Base-by-base conservation (phyloP, 2,888 invertebrate genomes). In the Coecobrya sp. region DNA sequence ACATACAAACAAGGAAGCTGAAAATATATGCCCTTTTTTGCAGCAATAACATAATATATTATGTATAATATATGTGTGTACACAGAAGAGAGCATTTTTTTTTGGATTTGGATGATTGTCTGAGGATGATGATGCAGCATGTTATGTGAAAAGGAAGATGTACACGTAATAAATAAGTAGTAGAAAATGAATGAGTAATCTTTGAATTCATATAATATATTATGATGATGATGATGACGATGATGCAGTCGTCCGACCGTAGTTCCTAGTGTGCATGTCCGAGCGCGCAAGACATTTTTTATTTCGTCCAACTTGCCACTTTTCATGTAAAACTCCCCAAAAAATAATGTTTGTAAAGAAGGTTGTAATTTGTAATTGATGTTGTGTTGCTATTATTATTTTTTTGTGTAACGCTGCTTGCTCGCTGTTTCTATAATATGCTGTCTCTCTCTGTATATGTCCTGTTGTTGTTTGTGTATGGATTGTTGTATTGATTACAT, bases 191-290 rank as follows among this genome's bases (percentile, higher is more conserved):
- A 68, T 42, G 68, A 68, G 42, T 19, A 36, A 70, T 36, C 70
- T 59, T 19, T 82, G 36, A 19, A 82, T 49, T 68, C 55, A 36
- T 36, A 7, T 36, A 36, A 36, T n/a, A n/a, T n/a, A n/a, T n/a
- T n/a, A n/a, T n/a, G n/a, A n/a, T n/a, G n/a, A n/a, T n/a, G n/a
- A n/a, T n/a, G n/a, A n/a, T n/a, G n/a, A n/a, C n/a, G n/a, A n/a
- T n/a, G n/a, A 68, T 86, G n/a, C 59, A 84, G 27, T 55, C 73
- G 70, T 86, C 86, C 73, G 73, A 59, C 42, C 86, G 59, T 86
- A 76, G 86, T 86, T 76, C 86, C 86, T 68, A 52, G 45, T 25
- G 19, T 59, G 59, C 7, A 59, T 70, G 70, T 70, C 70, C 68
- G n/a, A 70, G 68, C 30, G 68, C 30, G 25, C 16, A 68, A 68